A percentile compares a stretch with the other conserved stretches of the same genome.
Evolutionary conservation across 2,797 vertebrate species (phyloP).

Genomic region (Odontamblyopus lacepedii): DNA sequence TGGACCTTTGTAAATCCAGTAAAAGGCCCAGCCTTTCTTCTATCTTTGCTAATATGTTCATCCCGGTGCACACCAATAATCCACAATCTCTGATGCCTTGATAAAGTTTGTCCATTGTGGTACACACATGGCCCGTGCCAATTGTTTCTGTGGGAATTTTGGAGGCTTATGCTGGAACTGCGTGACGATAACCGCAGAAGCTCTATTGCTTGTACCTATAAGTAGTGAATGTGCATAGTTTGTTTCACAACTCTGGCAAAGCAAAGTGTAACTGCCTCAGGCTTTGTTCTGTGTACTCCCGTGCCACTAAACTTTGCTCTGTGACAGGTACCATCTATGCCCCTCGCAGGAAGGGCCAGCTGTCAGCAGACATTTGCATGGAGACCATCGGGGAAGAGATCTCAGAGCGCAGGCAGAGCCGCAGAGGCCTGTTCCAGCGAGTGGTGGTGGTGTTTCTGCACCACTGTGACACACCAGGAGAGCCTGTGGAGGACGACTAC

Average conservation of each 20-base stretch:
- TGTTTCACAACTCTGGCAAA: not conserved
- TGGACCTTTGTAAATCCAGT: too few relatives aligned
- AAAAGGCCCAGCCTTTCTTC: too few relatives aligned
- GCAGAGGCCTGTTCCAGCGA: constrained; percentile 89
- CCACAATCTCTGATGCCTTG: too few relatives aligned
- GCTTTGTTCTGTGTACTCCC: not conserved
- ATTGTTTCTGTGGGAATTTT: too few relatives aligned
- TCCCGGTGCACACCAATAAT: too few relatives aligned
- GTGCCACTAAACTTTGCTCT: not conserved
- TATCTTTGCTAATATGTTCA: too few relatives aligned
- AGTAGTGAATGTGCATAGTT: too few relatives aligned
- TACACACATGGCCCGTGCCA: too few relatives aligned
- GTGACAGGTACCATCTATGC: constrained; percentile 93
- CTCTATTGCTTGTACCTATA: too few relatives aligned
- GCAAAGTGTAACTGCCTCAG: not conserved
- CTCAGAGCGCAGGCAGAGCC: constrained; percentile 91
- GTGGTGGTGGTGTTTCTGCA: constrained; percentile 97
- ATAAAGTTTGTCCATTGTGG: too few relatives aligned
- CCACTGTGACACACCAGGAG: constrained; percentile 95
- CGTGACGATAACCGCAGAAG: too few relatives aligned
- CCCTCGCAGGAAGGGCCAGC: constrained; percentile 92
- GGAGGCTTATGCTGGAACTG: too few relatives aligned
- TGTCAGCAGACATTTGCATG: constrained; percentile 99
- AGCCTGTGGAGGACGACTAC: constrained; percentile 96
- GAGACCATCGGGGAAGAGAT: constrained; percentile 98